Conservation (phyloP, 2,888 invertebrate species). For the Lasius fuliginosus region DNA sequence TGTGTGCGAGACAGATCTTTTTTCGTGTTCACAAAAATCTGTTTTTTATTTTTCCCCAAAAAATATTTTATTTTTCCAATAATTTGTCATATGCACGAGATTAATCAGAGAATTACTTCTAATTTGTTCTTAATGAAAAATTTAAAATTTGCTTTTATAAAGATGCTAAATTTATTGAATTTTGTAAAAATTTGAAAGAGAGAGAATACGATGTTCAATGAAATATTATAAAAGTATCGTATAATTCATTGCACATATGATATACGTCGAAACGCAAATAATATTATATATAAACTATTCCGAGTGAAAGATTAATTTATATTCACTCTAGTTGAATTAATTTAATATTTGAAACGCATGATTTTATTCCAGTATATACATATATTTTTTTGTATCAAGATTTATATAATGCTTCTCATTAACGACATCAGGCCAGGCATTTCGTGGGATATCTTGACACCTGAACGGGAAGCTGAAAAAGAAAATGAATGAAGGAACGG, state of each 20-base stretch:
- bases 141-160: background rate
- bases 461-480: background rate
- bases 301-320: constrained; percentile 18
- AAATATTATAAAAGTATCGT: constrained; percentile 12
- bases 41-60: background rate
- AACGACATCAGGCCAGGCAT: background rate
- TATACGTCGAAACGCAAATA: background rate
- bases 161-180: background rate
- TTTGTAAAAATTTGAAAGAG: background rate
- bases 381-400: constrained; percentile 1
- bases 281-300: background rate
- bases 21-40: background rate
- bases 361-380: constrained; percentile 1
- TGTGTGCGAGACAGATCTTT: background rate
- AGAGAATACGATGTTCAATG: background rate
- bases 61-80: background rate
- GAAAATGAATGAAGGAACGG: constrained; percentile 29
- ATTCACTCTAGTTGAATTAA: constrained; percentile 17
- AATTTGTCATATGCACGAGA: background rate
- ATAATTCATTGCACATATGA: background rate
- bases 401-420: background rate
- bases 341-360: background rate
- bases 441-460: background rate
- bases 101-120: background rate
- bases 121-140: background rate